Base-by-base conservation (phyloP, 2,888 invertebrate species). In the Dryococelus australis region DNA sequence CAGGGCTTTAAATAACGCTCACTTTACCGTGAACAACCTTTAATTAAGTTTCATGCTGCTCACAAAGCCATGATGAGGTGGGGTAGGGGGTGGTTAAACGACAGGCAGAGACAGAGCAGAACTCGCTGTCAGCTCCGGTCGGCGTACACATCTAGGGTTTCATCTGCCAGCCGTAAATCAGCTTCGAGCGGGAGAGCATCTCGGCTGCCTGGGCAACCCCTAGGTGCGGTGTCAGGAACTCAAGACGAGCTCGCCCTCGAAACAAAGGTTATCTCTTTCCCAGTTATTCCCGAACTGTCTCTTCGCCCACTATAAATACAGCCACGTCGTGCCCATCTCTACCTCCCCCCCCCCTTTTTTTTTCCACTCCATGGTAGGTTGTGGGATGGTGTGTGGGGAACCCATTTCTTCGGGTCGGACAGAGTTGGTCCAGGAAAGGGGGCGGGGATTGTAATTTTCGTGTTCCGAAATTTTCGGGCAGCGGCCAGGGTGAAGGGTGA, bases 241-340 rank as follows among this genome's bases (percentile, higher is more conserved):
- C 65, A 9, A 51, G 65, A 65, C 8, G 65, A n/a, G 65, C 16
- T 65, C 24, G 65, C 65, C 65, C 8, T 24, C 20, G 3, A 65
- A 65, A 65, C 65, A 65, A 65, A 65, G 65, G 65, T 65, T 65
- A 65, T 65, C 65, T 65, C 65, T 65, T 24, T n/a, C 24, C 65
- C 65, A 65, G 65, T 65, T 65, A 65, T 65, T 65, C 65, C 65
- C 65, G 65, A 65, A 65, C 65, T 65, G 65, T 65, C 65, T 65
- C 65, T 16, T 65, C 65, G 20, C 47, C n/a, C 65, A 65, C 65
- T 65, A 65, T 65, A 65, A 65, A 65, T 65, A 65, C 65, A 65
- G 65, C 65, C 20, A 65, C 65, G 65, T 65, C 65, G 65, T 65
- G n/a, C n/a, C n/a, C 65, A 8, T 65, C 65, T 65, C 20, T 24